Evolutionary conservation across 2,888 invertebrate species (phyloP), one percentile per base, ranked within the genome.

Genomic region (Fabriciana adippe): DNA sequence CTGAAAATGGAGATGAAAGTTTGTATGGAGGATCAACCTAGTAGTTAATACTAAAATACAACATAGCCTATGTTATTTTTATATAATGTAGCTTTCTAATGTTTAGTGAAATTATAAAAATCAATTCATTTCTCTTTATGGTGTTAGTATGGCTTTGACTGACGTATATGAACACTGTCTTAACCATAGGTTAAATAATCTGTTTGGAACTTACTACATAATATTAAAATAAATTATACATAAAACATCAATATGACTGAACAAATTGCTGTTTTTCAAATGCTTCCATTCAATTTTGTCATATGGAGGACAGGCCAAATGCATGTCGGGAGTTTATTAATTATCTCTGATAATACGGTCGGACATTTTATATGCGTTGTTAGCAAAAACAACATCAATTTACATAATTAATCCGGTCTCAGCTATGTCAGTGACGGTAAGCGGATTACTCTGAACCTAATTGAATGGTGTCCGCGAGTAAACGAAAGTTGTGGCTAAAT

Each of bases 381-480:
- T 70, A 76, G 79, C 76, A 79, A 81, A 78, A 85, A 83, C 80
- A 83, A 79, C 78, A 81, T 78, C 79, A 84, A 87, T 88, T 87
- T 85, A 79, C 86, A 87, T 89, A 86, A 88, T 88, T 83, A 88
- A 87, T 87, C 84, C 78, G 75, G 72, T 72, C 74, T 72, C 73
- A 74, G 75, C 72, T 48, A 76, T 78, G 76, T 69, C 72, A 73
- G 76, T 80, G 81, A 80, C 75, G 69, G 74, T 82, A 82, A 83
- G 83, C 79, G 80, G 86, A 87, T 89, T 87, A 86, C 73, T 74
- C 67, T 76, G 76, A 80, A 78, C 81, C 79, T 85, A 88, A 88
- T 87, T 86, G 86, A 81, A 86, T 85, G 79, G 78, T 68, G 68
- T 60, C 60, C 71, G 61, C 60, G 48, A 53, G 62, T 45, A 57